These are phyloP conservation scores for Leuctra nigra DNA, from an alignment of 2,888 invertebrate genomes.

Conservation along the genomic window DNA sequence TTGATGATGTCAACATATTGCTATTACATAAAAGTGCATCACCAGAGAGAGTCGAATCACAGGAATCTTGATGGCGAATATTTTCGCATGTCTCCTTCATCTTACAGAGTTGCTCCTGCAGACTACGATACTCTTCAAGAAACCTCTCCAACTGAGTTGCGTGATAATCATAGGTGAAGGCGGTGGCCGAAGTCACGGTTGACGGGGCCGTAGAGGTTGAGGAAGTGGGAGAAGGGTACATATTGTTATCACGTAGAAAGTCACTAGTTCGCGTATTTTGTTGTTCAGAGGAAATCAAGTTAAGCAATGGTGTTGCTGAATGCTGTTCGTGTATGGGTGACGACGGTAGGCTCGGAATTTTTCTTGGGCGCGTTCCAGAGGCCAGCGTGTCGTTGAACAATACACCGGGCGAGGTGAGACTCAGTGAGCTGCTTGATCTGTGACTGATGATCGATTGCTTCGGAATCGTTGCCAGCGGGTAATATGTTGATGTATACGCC, in stretches of 20 bases:
- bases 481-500: constrained; percentile 38
- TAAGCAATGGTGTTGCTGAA: constrained; percentile 55
- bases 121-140: constrained; percentile 68
- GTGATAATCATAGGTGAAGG: constrained; percentile 64
- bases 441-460: constrained; percentile 41
- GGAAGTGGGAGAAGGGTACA: constrained; percentile 30
- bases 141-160: constrained; percentile 73
- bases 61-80: constrained; percentile 44
- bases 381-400: constrained; percentile 1
- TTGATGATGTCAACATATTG: constrained; percentile 34
- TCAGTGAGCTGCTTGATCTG: constrained; percentile 64
- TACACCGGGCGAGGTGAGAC: constrained; percentile 49
- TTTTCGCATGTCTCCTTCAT: constrained; percentile 75
- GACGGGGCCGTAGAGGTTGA: constrained; percentile 38
- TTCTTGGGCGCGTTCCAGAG: constrained; percentile 35
- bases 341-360: constrained; percentile 55
- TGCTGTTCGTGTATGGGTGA: constrained; percentile 49
- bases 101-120: constrained; percentile 69
- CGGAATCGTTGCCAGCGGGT: constrained; percentile 35
- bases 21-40: constrained; percentile 44
- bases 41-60: constrained; percentile 35
- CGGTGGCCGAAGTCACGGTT: constrained; percentile 35
- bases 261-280: constrained; percentile 13
- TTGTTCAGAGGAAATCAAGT: constrained; percentile 49
- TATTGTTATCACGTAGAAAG: constrained; percentile 18